A percentile compares a stretch with the other conserved stretches of the same genome.
phyloP scores from a whole-genome alignment of 2,113 vertebrate genomes.

The Carassius gibelio region DNA sequence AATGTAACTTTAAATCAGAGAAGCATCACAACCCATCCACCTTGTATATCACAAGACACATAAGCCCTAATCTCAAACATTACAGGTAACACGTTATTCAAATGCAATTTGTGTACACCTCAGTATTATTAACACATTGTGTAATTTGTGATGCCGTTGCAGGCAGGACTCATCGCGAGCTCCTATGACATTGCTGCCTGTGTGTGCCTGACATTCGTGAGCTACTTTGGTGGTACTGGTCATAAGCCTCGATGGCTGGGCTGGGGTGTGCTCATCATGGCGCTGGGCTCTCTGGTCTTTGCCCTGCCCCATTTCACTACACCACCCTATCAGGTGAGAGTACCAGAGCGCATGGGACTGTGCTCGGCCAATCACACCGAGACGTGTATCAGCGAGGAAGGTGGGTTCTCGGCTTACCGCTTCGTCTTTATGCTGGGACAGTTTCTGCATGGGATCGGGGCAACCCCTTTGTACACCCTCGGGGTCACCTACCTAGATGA shows the following conservation, averaged over 20 bases:
- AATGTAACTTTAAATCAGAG: neutral
- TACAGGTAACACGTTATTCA: neutral
- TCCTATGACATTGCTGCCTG: conserved; percentile 93
- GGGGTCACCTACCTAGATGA: conserved; percentile 96
- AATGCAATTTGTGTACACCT: neutral
- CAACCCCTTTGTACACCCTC: conserved; percentile 93
- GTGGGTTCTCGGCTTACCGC: conserved; percentile 79
- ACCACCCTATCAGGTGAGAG: conserved; percentile 73
- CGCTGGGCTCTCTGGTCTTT: conserved; percentile 87
- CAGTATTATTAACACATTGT: neutral
- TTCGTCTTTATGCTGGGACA: conserved; percentile 95
- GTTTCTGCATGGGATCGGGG: conserved; percentile 90
- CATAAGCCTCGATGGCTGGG: conserved; percentile 96
- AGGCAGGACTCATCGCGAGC: conserved; percentile 89
- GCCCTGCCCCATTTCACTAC: conserved; percentile 89
- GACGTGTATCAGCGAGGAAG: conserved; percentile 63
- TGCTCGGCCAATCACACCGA: conserved; percentile 77
- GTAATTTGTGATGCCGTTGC: neutral
- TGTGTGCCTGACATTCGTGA: conserved; percentile 88
- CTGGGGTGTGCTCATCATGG: conserved; percentile 89
- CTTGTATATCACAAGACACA: neutral
- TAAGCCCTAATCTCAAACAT: neutral
- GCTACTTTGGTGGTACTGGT: conserved; percentile 90
- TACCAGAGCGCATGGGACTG: conserved; percentile 57
- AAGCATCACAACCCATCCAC: neutral